These are phyloP conservation scores for Hyles euphorbiae DNA, from an alignment of 1,140 invertebrate genomes.

Conservation along the genomic window DNA sequence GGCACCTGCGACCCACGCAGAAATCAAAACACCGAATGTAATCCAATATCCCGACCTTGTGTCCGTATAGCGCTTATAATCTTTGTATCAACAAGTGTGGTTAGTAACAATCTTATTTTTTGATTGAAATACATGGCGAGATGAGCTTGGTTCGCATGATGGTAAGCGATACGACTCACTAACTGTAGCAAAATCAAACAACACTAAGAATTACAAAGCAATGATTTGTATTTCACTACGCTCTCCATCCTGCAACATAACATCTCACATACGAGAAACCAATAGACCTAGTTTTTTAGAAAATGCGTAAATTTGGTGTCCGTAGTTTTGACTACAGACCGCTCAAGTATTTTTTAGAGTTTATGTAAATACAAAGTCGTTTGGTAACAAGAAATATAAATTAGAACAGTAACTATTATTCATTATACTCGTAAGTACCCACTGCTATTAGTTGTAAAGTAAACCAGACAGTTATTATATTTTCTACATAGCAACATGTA, in stretches of 20 bases:
- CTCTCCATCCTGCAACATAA: not conserved
- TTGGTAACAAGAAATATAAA: not conserved
- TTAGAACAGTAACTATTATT: too few species aligned
- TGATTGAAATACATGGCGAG: too few species aligned
- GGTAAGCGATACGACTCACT: too few species aligned
- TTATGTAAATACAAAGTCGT: not conserved
- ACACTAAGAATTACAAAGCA: too few species aligned
- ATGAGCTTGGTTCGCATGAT: too few species aligned
- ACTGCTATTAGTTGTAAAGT: too few species aligned
- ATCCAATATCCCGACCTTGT: not conserved
- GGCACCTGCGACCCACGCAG: slow-evolving; percentile 33
- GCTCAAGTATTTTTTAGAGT: not conserved
- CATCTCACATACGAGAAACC: too few species aligned
- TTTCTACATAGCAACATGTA: too few species aligned
- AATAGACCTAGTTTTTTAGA: not conserved
- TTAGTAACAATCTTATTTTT: not conserved
- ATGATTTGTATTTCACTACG: not conserved
- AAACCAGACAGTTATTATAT: too few species aligned
- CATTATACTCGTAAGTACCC: too few species aligned
- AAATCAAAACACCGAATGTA: slow-evolving; percentile 15
- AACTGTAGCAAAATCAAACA: too few species aligned
- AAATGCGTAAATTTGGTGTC: not conserved
- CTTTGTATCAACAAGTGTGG: too few species aligned
- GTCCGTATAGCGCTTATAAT: not conserved
- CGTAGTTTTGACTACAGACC: not conserved